Evolutionary conservation across 2,888 invertebrate species (phyloP), one percentile per base, ranked within the genome.

Genomic region (Caenorhabditis sp.): DNA sequence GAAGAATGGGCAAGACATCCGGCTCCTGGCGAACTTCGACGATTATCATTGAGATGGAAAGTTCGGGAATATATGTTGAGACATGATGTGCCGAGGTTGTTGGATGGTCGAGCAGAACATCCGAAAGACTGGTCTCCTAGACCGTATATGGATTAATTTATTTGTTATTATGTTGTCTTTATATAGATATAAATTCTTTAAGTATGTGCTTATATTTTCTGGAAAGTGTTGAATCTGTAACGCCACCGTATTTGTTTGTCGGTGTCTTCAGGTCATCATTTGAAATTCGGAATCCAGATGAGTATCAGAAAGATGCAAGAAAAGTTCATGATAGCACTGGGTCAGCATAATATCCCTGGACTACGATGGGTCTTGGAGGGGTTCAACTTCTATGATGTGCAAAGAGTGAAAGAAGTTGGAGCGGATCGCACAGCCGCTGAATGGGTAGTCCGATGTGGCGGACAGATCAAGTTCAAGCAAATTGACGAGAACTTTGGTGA

Each of bases 361-460:
- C 72, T 84, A 26, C 66, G 83, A 4, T 84, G 82, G 81, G 72
- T 84, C 7, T 66, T 84, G n/a, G 84, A 84, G 56, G 83, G 84
- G 23, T 84, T 84, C 75, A 84, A 84, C 59, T 80, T 67, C 63
- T 83, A 83, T 60, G 84, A 84, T 64, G 63, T 59, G 23, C 72
- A 80, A 60, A 78, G 84, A 53, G 80, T 84, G 50, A 81, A 82
- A 60, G 81, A 83, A 69, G 79, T 95, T 53, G 97, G 97, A 0
- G 92, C 95, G 0, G 94, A 97, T 88, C 90, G 94, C 63, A 92
- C 93, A 3, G 96, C 96, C 89, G 95, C 96, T 0, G 97, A 97
- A 89, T 97, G 97, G 97, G 90, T 97, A 7, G 89, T 97, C 31
- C 91, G 93, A 78, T 95, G 95, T 89, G 96, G 96, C 1, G 80